These are phyloP conservation scores for Tetraodon nigroviridis DNA, from an alignment of 2,113 vertebrate genomes.

Conservation along the genomic window DNA sequence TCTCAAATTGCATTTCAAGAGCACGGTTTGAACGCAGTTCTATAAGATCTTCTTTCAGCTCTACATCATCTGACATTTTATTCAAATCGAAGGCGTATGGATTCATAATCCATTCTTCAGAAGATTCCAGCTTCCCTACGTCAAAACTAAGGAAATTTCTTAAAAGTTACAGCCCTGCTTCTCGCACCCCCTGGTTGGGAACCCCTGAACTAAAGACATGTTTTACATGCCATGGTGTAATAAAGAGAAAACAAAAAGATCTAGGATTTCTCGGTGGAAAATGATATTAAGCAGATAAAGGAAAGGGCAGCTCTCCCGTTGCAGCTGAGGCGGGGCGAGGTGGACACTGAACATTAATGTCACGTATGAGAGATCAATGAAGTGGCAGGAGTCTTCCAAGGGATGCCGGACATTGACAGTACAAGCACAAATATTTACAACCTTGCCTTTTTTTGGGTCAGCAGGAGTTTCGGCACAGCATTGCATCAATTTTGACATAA, in stretches of 20 bases:
- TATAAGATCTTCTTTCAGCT: no score
- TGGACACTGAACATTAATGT: conserved; percentile 43
- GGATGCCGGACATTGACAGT: conserved; percentile 38
- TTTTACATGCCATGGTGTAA: no score
- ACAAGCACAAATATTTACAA: conserved; percentile 59
- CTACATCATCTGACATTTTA: no score
- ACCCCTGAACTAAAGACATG: no score
- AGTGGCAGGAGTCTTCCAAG: conserved; percentile 51
- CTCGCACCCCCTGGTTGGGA: no score
- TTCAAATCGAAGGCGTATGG: no score
- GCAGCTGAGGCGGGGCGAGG: conserved; percentile 51
- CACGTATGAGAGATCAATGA: conserved; percentile 60
- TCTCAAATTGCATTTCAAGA: no score
- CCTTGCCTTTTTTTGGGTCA: conserved; percentile 22
- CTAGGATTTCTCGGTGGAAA: conserved; percentile 14
- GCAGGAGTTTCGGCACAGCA: conserved; percentile 10
- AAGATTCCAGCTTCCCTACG: no score
- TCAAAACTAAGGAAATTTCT: no score
- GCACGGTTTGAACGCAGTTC: no score
- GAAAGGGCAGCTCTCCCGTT: conserved; percentile 35
- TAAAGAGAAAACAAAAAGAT: background rate
- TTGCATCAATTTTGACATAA: conserved; percentile 27
- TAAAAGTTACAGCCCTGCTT: no score
- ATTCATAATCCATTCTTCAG: no score
- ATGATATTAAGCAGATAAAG: conserved; percentile 27